Percentiles rank a stretch among this genome's conserved stretches.
Conservation (phyloP, 1,140 invertebrate genomes). For the Drosophila sucinea region DNA sequence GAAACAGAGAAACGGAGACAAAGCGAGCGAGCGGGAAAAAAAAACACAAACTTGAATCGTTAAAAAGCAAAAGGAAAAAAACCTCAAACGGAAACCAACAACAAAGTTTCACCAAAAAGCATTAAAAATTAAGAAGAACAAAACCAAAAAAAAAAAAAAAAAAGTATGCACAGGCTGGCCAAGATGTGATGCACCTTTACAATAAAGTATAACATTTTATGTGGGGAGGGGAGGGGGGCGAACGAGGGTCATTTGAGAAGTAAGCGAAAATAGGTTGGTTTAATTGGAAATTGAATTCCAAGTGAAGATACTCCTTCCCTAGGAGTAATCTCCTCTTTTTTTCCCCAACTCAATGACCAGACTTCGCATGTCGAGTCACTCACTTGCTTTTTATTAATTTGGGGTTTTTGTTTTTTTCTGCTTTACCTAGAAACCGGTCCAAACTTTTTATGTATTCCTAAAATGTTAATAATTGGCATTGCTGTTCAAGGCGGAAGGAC, state of each 20-base stretch:
- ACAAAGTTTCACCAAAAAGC: constrained; percentile 50
- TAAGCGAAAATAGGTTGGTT: no score
- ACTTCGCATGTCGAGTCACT: not conserved
- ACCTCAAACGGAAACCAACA: constrained; percentile 7
- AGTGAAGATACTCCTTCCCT: no score
- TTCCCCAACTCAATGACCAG: not conserved
- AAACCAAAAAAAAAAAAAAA: not conserved
- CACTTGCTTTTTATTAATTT: constrained; percentile 1
- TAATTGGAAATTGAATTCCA: no score
- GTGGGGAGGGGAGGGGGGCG: no score
- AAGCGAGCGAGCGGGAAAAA: constrained; percentile 17
- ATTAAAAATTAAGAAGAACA: constrained; percentile 59
- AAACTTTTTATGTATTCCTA: constrained; percentile 17
- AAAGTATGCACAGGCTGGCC: constrained; percentile 31
- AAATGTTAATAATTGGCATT: constrained; percentile 60
- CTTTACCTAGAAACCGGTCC: not conserved
- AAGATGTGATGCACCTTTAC: constrained; percentile 20
- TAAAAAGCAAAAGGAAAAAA: constrained; percentile 52
- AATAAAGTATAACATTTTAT: no score
- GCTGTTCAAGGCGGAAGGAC: constrained; percentile 47
- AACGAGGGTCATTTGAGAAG: not conserved
- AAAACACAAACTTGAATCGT: constrained; percentile 70
- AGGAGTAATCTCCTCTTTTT: no score
- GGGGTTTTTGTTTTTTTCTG: not conserved
- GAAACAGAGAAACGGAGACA: not conserved